A percentile compares a stretch with the other conserved stretches of the same genome.
phyloP scores from a whole-genome alignment of 2,113 vertebrate species.

The Rhagologus leucostigma region DNA sequence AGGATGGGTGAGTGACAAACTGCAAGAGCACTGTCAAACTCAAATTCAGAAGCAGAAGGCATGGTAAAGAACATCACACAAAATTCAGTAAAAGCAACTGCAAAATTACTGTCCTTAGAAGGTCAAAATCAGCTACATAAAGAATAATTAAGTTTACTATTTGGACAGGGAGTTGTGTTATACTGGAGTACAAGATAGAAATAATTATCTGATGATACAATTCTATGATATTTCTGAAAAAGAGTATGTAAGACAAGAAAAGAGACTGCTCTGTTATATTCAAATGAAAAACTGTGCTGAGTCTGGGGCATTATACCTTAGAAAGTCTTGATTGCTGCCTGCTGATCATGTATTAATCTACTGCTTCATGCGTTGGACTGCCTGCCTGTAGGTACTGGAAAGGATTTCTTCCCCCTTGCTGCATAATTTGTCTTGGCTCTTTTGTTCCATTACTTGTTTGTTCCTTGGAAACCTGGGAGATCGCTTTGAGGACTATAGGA shows the following conservation, averaged over 20 bases:
- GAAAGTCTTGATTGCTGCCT: neutral
- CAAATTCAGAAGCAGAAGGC: neutral
- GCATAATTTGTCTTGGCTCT: neutral
- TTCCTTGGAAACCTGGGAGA: neutral
- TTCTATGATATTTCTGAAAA: neutral
- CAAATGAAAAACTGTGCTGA: neutral
- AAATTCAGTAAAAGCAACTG: neutral
- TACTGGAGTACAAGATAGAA: neutral
- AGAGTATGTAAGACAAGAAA: neutral
- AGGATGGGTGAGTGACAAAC: neutral
- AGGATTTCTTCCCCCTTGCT: neutral
- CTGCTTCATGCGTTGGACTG: neutral
- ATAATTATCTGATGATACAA: neutral
- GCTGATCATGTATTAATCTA: neutral
- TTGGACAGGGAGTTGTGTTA: neutral
- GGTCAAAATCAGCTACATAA: neutral
- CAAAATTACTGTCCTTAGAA: neutral
- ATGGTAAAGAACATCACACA: neutral
- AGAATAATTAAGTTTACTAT: neutral
- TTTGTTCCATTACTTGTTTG: neutral
- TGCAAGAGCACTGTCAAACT: neutral
- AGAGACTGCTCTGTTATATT: neutral
- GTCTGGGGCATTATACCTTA: neutral
- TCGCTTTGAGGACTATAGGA: rapidly evolving
- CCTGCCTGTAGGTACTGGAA: neutral